phyloP scores from a whole-genome alignment of 2,888 invertebrate species.

The Dolichomitus sp. region DNA sequence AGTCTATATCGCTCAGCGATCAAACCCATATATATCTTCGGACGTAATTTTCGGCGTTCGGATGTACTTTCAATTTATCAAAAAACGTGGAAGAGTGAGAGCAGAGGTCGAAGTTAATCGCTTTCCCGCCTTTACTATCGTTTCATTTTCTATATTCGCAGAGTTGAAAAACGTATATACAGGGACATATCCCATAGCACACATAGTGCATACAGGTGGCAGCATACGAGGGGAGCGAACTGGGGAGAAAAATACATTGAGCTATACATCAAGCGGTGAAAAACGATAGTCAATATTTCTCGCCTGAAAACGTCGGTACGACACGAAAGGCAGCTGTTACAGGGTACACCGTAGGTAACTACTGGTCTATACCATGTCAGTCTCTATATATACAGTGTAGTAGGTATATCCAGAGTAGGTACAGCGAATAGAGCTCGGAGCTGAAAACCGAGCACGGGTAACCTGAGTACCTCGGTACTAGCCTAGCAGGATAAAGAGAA shows the following conservation, averaged over 20 bases:
- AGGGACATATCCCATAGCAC: conserved; percentile 18
- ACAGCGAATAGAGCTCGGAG: conserved; percentile 9
- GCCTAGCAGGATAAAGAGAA: conserved; percentile 44
- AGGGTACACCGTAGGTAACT: conserved; percentile 11
- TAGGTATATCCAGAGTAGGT: conserved; percentile 20
- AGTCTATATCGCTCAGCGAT: neutral
- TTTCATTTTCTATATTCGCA: conserved; percentile 55
- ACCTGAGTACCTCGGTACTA: conserved; percentile 12
- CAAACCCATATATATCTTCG: conserved; percentile 10
- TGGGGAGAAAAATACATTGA: conserved; percentile 61
- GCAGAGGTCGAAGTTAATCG: conserved; percentile 56
- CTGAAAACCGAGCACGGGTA: conserved; percentile 39
- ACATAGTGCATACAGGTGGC: conserved; percentile 11
- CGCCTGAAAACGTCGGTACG: conserved; percentile 61
- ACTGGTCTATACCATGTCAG: neutral
- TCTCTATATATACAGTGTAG: neutral
- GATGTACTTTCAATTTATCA: conserved; percentile 51
- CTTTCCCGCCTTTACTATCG: conserved; percentile 41
- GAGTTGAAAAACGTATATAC: conserved; percentile 26
- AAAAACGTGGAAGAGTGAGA: neutral
- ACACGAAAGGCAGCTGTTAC: conserved; percentile 68
- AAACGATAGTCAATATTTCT: conserved; percentile 69
- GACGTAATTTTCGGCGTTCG: conserved; percentile 30
- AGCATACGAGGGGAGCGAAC: neutral
- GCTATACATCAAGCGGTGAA: conserved; percentile 65